phyloP scores from a whole-genome alignment of 1,140 invertebrate species.

The Drosophila tsacasi region DNA sequence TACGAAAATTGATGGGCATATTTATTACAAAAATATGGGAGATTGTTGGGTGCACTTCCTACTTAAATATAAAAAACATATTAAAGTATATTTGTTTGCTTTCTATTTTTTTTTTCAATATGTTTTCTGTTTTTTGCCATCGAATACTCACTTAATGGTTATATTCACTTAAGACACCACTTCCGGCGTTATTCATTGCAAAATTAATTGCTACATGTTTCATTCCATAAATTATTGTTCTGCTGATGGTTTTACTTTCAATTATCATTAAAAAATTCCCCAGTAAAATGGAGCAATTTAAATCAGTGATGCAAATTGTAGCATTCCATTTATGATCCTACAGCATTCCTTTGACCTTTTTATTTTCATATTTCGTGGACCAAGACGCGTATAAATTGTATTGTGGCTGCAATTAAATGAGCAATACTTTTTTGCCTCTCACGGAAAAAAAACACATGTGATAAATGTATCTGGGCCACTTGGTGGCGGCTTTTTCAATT shows the following conservation, averaged over 20 bases:
- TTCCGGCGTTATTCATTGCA: background rate
- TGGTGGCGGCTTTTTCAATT: conserved; percentile 49
- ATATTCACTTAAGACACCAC: conserved; percentile 3
- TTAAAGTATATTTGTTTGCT: no score
- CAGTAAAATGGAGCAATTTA: conserved; percentile 12
- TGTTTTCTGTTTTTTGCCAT: background rate
- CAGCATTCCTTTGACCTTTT: conserved; percentile 18
- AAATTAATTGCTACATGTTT: conserved; percentile 4
- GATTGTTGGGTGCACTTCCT: no score
- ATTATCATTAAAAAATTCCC: conserved; percentile 25
- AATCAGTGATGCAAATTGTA: conserved; percentile 26
- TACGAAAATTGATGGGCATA: background rate
- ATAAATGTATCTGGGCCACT: conserved; percentile 54
- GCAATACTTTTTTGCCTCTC: conserved; percentile 33
- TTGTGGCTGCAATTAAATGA: conserved; percentile 64
- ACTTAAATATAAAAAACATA: no score
- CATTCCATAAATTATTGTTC: conserved; percentile 1
- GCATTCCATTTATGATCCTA: conserved; percentile 19
- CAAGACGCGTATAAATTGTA: conserved; percentile 61
- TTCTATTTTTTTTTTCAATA: background rate
- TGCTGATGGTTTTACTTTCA: conserved; percentile 15
- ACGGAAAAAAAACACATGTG: conserved; percentile 52
- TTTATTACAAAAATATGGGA: background rate
- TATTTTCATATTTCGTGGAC: conserved; percentile 11
- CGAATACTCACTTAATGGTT: background rate